Evolutionary conservation across 2,797 vertebrate species (phyloP), one percentile per base, ranked within the genome.

Genomic region (Phylloscopus collybita): DNA sequence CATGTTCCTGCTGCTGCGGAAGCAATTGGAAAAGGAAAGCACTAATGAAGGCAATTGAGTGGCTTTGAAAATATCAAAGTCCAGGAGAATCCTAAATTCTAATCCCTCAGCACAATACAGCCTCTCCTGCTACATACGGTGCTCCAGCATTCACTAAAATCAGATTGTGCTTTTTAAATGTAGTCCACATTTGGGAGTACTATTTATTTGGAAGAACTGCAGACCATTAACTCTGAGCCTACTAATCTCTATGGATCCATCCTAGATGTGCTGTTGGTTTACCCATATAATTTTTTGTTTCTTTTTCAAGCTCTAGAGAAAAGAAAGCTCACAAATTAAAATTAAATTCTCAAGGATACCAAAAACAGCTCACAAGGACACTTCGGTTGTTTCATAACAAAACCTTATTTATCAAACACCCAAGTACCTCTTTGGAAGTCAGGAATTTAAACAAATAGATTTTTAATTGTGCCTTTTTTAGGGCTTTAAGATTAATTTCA

Each of bases 11-110:
- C 64, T 69, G 50, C 79, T 78, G 42, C 16, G 1, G 71, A 72
- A 94, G 66, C 36, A 86, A 70, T 50, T 19, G 19, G 61, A 80
- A 50, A 44, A 71, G 30, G 59, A 81, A 93, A 92, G 36, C 87
- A n/a, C 50, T 78, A 90, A 89, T 56, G 50, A 93, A 88, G 65
- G 72, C 81, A 95, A 47, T 2, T 54, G 45, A 87, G 34, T 22
- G 74, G 50, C 69, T 92, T 25, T 56, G 50, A 81, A 91, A 92
- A 79, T 85, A 70, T 62, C n/a, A 79, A 79, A 92, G 95, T 88
- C 44, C 54, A 80, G 64, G 60, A 69, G 40, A 88, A 79, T 45
- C 30, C 89, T 86, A 64, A 80, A 88, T 84, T 86, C 59, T 69
- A 78, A 80, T 79, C 72, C 65, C 84, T 88, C 38, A 91, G 72